A percentile compares a stretch with the other conserved stretches of the same genome.
phyloP scores from a whole-genome alignment of 2,888 invertebrate genomes.

The Torymus tubicola region DNA sequence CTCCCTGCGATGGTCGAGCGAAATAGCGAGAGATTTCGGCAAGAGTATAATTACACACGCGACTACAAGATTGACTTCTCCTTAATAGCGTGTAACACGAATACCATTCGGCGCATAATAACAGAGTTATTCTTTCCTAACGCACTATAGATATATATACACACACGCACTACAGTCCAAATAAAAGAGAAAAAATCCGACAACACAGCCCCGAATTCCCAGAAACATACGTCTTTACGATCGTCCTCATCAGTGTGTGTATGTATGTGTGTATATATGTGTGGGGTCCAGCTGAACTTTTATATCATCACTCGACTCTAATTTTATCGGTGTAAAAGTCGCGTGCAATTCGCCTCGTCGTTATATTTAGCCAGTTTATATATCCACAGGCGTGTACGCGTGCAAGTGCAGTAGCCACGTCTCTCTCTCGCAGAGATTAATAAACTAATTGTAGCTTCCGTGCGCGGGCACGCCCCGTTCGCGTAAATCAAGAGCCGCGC shows the following conservation, averaged over 20 bases:
- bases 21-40: not conserved
- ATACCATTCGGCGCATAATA: conserved; percentile 38
- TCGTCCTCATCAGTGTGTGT: not conserved
- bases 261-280: no score
- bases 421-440: conserved; percentile 65
- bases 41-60: not conserved
- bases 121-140: conserved; percentile 35
- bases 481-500: conserved; percentile 73
- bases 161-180: not conserved
- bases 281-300: no score
- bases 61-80: not conserved
- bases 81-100: conserved; percentile 17
- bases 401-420: no score
- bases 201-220: conserved; percentile 14
- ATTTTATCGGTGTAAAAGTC: conserved; percentile 46
- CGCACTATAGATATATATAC: no score
- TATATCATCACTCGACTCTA: not conserved
- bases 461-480: conserved; percentile 69
- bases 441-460: conserved; percentile 76
- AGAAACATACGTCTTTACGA: conserved; percentile 40
- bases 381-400: not conserved
- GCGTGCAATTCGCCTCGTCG: conserved; percentile 10
- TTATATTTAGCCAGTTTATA: conserved; percentile 35
- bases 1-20: no score
- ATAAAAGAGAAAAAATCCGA: not conserved